A percentile compares a stretch with the other conserved stretches of the same genome.
Conservation (phyloP, 2,797 vertebrate species). For the Micropoecilia bifurca region DNA sequence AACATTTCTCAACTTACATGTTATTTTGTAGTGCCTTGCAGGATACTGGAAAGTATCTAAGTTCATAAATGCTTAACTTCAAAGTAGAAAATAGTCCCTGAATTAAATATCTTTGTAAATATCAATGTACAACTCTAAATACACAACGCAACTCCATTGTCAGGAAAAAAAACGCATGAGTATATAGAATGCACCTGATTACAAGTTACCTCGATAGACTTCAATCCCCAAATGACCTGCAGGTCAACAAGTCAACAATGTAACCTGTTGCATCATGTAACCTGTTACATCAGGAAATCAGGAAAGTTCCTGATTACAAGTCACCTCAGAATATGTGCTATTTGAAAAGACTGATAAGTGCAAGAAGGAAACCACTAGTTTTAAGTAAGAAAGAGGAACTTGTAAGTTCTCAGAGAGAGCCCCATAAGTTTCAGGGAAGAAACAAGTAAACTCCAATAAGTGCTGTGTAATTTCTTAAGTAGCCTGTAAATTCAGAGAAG, state of each 20-base stretch:
- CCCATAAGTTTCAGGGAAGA: background rate
- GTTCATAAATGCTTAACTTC: background rate
- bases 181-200: background rate
- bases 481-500: background rate
- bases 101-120: background rate
- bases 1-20: background rate
- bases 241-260: background rate
- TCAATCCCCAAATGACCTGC: background rate
- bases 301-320: background rate
- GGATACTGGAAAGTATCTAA: background rate
- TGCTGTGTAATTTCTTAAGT: background rate
- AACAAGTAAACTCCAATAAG: background rate
- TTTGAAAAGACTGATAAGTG: background rate
- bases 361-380: background rate
- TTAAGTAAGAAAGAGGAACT: background rate
- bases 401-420: background rate
- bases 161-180: background rate
- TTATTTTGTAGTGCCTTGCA: background rate
- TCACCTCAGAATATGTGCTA: background rate
- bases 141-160: background rate
- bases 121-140: background rate
- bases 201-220: background rate
- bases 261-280: background rate
- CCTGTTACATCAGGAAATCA: too few species aligned
- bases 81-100: background rate